Conservation (phyloP, 2,113 vertebrate species). For the Eubucco bourcierii region DNA sequence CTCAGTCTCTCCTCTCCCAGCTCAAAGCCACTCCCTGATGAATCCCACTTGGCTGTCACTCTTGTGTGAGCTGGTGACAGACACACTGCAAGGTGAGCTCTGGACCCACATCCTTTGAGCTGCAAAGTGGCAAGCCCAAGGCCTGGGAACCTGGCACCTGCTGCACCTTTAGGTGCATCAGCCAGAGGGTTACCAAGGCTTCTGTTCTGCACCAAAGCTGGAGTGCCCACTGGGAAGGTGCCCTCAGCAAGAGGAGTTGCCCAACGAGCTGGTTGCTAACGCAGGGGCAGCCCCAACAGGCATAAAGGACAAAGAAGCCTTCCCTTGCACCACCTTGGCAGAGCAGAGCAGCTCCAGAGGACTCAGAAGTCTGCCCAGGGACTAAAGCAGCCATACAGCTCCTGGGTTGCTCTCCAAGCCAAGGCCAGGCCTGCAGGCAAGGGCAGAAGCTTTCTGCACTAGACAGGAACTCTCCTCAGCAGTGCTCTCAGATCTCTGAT, state of each 20-base stretch:
- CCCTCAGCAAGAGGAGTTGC: background rate
- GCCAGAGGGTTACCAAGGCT: background rate
- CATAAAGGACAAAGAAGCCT: background rate
- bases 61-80: background rate
- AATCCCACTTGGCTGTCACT: background rate
- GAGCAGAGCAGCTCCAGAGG: background rate
- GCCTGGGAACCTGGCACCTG: background rate
- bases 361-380: background rate
- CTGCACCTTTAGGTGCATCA: background rate
- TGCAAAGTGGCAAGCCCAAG: background rate
- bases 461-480: background rate
- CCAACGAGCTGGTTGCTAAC: accelerated
- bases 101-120: background rate
- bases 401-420: accelerated
- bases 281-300: accelerated
- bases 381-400: background rate
- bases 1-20: too few relatives aligned
- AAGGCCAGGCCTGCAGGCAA: background rate
- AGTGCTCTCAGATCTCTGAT: background rate
- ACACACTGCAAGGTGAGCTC: background rate
- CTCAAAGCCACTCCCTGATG: too few relatives aligned
- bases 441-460: background rate
- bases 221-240: background rate
- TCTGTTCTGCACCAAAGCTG: background rate
- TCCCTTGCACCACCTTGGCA: accelerated